These are phyloP conservation scores for Calameuta pallipes DNA, from an alignment of 2,888 invertebrate genomes.

Conservation along the genomic window DNA sequence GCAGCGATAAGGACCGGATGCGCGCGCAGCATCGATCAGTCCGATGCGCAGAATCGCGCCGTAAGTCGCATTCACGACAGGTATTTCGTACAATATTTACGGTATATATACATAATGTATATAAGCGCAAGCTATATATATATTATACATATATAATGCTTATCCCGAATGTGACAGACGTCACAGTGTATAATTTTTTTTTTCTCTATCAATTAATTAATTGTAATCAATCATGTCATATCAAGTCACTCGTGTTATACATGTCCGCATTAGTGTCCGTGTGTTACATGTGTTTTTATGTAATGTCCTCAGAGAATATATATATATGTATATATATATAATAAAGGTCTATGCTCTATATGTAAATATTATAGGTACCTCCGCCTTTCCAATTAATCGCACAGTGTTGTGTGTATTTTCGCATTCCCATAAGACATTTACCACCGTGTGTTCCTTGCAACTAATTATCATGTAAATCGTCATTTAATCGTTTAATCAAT, in stretches of 20 bases:
- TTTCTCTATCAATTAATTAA: conserved; percentile 13
- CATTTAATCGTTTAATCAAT: background rate
- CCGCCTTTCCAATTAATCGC: background rate
- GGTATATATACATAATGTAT: conserved; percentile 55
- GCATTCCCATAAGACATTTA: background rate
- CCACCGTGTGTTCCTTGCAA: background rate
- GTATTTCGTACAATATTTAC: conserved; percentile 26
- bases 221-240: background rate
- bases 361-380: background rate
- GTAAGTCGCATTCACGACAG: background rate
- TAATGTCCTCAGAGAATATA: background rate
- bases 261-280: background rate
- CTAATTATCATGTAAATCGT: background rate
- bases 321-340: background rate
- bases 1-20: background rate
- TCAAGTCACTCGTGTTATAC: background rate
- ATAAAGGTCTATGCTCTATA: background rate
- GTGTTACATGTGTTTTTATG: background rate
- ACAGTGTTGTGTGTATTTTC: background rate
- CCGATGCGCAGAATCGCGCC: background rate
- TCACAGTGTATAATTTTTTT: conserved; percentile 14
- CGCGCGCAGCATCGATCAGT: background rate
- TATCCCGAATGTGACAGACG: conserved; percentile 16
- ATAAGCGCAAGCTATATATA: conserved; percentile 51
- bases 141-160: conserved; percentile 51